Evolutionary conservation across 2,113 vertebrate genomes (phyloP).

Genomic region (Acinonyx jubatus): DNA sequence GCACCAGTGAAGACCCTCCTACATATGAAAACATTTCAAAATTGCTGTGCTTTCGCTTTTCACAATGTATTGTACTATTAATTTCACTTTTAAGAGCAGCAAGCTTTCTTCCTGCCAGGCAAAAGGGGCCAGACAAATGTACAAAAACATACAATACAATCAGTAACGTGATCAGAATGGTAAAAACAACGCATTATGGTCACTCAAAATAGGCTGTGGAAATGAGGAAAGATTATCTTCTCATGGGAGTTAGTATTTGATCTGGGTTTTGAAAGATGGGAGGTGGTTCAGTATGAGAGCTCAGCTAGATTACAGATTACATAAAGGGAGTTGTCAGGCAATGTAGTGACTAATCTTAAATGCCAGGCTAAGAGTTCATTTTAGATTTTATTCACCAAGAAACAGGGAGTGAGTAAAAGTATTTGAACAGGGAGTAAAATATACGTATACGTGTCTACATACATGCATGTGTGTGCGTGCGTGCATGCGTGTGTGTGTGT

Average conservation of each 20-base stretch:
- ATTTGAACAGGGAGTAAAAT: not conserved
- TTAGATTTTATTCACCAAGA: slow-evolving; percentile 11
- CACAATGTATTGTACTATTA: not conserved
- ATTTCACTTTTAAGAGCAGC: not conserved
- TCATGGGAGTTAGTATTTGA: not conserved
- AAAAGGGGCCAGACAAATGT: not conserved
- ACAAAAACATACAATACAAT: not conserved
- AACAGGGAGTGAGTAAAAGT: not conserved
- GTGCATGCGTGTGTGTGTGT: not conserved
- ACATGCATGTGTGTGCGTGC: not conserved
- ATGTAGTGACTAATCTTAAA: not conserved
- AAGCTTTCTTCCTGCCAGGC: not conserved
- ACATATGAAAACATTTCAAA: not conserved
- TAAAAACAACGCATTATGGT: not conserved
- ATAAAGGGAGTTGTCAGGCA: not conserved
- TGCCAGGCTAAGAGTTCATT: not conserved
- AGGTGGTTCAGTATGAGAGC: not conserved
- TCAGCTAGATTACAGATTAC: not conserved
- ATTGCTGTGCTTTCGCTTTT: not conserved
- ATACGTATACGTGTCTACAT: not conserved
- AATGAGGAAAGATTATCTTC: slow-evolving; percentile 15
- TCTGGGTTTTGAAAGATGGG: not conserved
- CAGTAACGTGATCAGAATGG: not conserved
- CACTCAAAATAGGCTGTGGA: not conserved
- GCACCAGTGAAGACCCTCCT: not conserved